A percentile compares a stretch with the other conserved stretches of the same genome.
phyloP scores from a whole-genome alignment of 92 coral and sea anemone genomes.

The Phymanthus crucifer region DNA sequence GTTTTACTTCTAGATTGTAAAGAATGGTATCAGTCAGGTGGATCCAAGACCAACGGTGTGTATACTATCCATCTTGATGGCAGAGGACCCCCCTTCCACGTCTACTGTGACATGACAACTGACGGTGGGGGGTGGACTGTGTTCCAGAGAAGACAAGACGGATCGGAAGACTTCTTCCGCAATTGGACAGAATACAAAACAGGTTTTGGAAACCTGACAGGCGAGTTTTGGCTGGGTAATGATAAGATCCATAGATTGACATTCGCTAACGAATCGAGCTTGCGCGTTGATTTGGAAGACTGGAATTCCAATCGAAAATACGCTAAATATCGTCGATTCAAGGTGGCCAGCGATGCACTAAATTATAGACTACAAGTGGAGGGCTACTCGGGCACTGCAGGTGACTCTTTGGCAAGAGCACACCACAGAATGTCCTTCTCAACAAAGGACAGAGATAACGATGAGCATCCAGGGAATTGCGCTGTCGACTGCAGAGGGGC shows the following conservation, averaged over 20 bases:
- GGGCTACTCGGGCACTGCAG: conserved; percentile 50
- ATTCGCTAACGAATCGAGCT: conserved; percentile 6
- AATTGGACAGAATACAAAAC: conserved; percentile 48
- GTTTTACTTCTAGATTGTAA: conserved; percentile 7
- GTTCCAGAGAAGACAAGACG: conserved; percentile 52
- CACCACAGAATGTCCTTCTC: conserved; percentile 48
- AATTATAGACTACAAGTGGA: conserved; percentile 28
- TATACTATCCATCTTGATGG: conserved; percentile 51
- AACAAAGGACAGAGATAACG: conserved; percentile 53
- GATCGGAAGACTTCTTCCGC: conserved; percentile 45
- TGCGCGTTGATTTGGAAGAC: conserved; percentile 50
- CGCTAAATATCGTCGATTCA: conserved; percentile 41
- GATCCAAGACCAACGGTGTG: not conserved
- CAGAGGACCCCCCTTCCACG: conserved; percentile 10
- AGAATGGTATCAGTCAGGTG: conserved; percentile 23
- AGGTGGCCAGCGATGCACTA: conserved; percentile 18
- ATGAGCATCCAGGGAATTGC: not conserved
- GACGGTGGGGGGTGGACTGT: conserved; percentile 78
- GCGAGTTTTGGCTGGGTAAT: conserved; percentile 70
- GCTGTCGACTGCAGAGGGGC: conserved; percentile 8
- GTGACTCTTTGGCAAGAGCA: conserved; percentile 28
- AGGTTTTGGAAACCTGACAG: conserved; percentile 57
- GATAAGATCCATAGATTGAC: conserved; percentile 44
- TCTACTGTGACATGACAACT: conserved; percentile 61
- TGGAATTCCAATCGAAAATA: conserved; percentile 14